A percentile compares a stretch with the other conserved stretches of the same genome.
phyloP scores from a whole-genome alignment of 2,888 invertebrate genomes.

The Lasioglossum leucozonium region DNA sequence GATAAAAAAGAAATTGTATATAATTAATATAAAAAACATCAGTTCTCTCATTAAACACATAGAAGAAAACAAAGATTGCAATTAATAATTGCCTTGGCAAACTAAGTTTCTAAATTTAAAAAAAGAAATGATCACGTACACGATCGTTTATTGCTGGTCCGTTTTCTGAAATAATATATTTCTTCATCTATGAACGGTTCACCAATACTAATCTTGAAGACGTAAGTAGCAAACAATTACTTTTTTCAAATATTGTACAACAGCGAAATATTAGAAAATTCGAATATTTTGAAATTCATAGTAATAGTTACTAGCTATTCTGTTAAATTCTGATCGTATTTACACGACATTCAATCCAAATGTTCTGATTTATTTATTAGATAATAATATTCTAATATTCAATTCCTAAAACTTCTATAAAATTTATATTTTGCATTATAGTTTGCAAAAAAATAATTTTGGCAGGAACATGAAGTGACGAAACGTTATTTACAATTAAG shows the following conservation, averaged over 20 bases:
- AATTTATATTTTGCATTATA: not conserved
- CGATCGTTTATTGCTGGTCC: no score
- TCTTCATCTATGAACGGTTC: not conserved
- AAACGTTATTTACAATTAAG: conserved; percentile 47
- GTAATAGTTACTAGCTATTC: not conserved
- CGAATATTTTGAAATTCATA: not conserved
- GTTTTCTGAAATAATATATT: not conserved
- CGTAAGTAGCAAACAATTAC: not conserved
- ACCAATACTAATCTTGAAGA: not conserved
- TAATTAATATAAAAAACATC: not conserved
- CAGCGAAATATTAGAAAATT: not conserved
- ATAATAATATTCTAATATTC: not conserved
- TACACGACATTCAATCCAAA: not conserved
- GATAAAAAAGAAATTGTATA: not conserved
- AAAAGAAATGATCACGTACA: not conserved
- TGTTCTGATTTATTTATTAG: not conserved
- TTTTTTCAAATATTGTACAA: not conserved
- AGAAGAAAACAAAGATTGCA: not conserved
- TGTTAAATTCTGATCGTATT: not conserved
- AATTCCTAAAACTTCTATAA: not conserved
- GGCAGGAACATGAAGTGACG: not conserved
- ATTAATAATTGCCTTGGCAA: not conserved
- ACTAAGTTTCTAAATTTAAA: not conserved
- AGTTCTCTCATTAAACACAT: not conserved
- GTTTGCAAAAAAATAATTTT: not conserved